Base-by-base conservation (phyloP, 1,140 invertebrate genomes). In the Leucophenga varia region DNA sequence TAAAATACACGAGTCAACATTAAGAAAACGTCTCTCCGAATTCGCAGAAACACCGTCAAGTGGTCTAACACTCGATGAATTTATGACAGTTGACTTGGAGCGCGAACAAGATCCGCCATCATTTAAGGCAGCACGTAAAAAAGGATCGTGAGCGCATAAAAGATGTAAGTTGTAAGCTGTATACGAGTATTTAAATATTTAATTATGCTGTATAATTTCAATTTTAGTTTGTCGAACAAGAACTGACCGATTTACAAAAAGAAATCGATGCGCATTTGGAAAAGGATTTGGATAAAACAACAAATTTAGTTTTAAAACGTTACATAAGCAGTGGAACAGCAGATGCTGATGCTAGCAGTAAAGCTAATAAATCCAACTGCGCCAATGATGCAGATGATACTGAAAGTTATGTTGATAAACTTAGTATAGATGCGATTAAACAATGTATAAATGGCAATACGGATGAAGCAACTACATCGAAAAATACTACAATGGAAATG, bases 91-190 rank as follows among this genome's bases (percentile, higher is more conserved):
- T 4, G 95, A 99, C 76, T 79, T 99, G 41, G 95, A 97, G 72
- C 92, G 96, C 60, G 94, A 97, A 67, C 91, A 95, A 70, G 95
- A 98, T 79, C 96, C 96, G 19, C 94, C 94, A 1, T 89, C 91
- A 1, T 98, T 95, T 69, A 95, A 91, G 78, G 87, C 86, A 3
- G 91, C 93, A 0, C 81, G 92, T 36, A 87, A 88, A n/a, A 71
- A 91, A 91, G 63, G 90, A 94, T 69, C 87, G 88, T 44, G 89
- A 93, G 70, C 75, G 88, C 34, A 74, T 91, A 38, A 84, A 87
- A 64, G 87, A 83, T 77, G 86, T 88, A 76, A 59, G 57, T 52
- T 73, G 7, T 25, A 6, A 5, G 5, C 10, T 25, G 5, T 25
- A 25, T 5, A 7, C 2, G 12, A 36, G 16, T 20, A 7, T 13